Evolutionary conservation across 2,888 invertebrate genomes (phyloP).

Genomic region (Mystacides longicornis): DNA sequence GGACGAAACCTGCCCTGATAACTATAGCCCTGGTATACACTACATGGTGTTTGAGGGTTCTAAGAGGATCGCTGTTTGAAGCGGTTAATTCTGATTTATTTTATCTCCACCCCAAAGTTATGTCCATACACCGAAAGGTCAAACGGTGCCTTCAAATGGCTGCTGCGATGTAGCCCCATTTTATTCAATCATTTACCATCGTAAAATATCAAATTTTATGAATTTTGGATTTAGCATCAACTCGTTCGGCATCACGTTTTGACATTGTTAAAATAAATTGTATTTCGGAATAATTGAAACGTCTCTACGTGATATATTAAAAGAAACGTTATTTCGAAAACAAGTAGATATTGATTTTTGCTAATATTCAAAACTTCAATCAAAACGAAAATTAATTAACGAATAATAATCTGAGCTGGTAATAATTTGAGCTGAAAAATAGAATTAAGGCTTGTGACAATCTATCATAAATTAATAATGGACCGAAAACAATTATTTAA

Average conservation of each 20-base stretch:
- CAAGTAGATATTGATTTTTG: background rate
- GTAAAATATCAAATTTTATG: background rate
- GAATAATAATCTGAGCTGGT: too few species aligned
- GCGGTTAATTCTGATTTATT: slow-evolving; percentile 2
- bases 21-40: too few species aligned
- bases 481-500: too few species aligned
- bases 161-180: background rate
- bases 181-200: background rate
- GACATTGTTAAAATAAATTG: too few species aligned
- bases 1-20: too few species aligned
- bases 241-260: background rate
- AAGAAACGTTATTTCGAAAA: background rate
- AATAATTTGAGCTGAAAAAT: too few species aligned
- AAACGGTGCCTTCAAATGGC: background rate
- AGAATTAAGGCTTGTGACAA: too few species aligned
- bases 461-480: too few species aligned
- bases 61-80: too few species aligned
- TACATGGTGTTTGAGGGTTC: too few species aligned
- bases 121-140: background rate
- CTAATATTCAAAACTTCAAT: background rate
- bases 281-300: too few species aligned
- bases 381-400: too few species aligned
- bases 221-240: background rate
- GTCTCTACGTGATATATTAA: background rate
- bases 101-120: background rate